These are phyloP conservation scores for Xenopus petersii DNA, from an alignment of 2,797 vertebrate species.

Conservation along the genomic window DNA sequence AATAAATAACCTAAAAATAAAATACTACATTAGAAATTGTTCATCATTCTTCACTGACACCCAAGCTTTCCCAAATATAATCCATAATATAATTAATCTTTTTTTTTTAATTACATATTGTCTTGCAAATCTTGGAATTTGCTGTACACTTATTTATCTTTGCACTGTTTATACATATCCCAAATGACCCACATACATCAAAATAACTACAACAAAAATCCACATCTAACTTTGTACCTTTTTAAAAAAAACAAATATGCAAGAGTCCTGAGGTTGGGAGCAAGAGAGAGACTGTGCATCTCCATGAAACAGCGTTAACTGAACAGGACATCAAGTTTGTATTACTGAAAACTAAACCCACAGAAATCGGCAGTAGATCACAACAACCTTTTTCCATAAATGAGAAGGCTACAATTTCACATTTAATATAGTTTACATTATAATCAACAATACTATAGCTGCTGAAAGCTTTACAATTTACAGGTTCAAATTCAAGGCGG, in stretches of 20 bases:
- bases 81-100: slow-evolving; percentile 58
- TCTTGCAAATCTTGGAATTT: slow-evolving; percentile 62
- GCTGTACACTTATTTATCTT: slow-evolving; percentile 56
- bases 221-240: slow-evolving; percentile 74
- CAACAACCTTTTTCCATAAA: slow-evolving; percentile 73
- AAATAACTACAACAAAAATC: slow-evolving; percentile 63
- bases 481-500: slow-evolving; percentile 89
- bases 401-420: slow-evolving; percentile 80
- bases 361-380: slow-evolving; percentile 74
- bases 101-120: slow-evolving; percentile 61
- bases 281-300: slow-evolving; percentile 74
- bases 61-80: slow-evolving; percentile 74
- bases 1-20: slow-evolving; percentile 88
- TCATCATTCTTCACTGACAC: slow-evolving; percentile 73
- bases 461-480: slow-evolving; percentile 86
- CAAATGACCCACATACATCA: slow-evolving; percentile 67
- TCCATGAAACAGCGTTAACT: slow-evolving; percentile 73
- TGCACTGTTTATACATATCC: slow-evolving; percentile 60
- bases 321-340: slow-evolving; percentile 63
- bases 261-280: slow-evolving; percentile 80
- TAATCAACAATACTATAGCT: slow-evolving; percentile 74
- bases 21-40: slow-evolving; percentile 83
- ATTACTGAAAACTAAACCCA: slow-evolving; percentile 64
- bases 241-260: slow-evolving; percentile 61
- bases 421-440: slow-evolving; percentile 82